Base-by-base conservation (phyloP, 2,888 invertebrate species). In the Ctenicera cuprea region DNA sequence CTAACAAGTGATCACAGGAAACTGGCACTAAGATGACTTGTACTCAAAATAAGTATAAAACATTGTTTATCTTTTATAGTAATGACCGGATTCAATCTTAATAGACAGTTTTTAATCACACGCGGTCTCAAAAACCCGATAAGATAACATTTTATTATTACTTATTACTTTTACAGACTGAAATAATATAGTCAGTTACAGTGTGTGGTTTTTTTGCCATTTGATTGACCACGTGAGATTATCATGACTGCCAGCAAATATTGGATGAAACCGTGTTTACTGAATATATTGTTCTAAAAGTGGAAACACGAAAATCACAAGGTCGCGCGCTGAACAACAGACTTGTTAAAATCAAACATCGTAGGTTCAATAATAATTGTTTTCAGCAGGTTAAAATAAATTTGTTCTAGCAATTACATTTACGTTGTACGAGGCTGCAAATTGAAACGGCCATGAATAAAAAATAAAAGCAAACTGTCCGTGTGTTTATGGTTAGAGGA, bases 21-120 rank as follows among this genome's bases (percentile, higher is more conserved):
- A 59, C 59, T 59, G 38, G 38, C 38, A 18, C 38, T 37, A 14
- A 38, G 12, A 41, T 18, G 38, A 59, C 16, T 20, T 59, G 38
- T 38, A 20, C 59, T 37, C 20, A 59, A 38, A 59, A 57, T 57
- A 59, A 59, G 38, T 59, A 59, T 59, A 59, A 59, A 59, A 59
- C 37, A 30, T 16, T n/a, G 20, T 59, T 59, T 59, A 59, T 59
- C 59, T 20, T n/a, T n/a, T 50, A 20, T 4, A 50, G 22, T 14
- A 59, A 59, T 59, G 59, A 38, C 59, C 59, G 59, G 59, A 1
- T 38, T 59, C n/a, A 11, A 16, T 3, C 12, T 16, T 26, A 14
- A 38, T 20, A 37, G 37, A 37, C 33, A n/a, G 33, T 59, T 59
- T 54, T 59, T 59, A 59, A 38, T 38, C 59, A n/a, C 11, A 38